Evolutionary conservation across 2,797 vertebrate genomes (phyloP).

Genomic region (Botia kubotai): DNA sequence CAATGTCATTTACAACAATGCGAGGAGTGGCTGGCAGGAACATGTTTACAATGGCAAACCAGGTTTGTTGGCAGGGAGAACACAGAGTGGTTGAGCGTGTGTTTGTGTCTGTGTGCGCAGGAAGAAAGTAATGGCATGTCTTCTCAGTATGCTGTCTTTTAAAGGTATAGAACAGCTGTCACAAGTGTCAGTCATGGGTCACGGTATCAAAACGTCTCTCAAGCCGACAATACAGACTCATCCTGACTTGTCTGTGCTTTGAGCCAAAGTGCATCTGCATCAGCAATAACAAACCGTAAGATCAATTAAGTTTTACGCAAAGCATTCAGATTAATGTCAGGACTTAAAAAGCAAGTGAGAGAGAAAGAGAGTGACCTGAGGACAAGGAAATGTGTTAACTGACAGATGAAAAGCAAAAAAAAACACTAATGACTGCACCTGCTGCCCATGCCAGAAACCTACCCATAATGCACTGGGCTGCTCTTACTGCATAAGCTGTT

Average conservation of each 20-base stretch:
- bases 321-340: constrained; percentile 4
- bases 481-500: not conserved
- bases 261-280: constrained; percentile 14
- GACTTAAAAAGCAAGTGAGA: not conserved
- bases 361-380: not conserved
- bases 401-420: constrained; percentile 6
- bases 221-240: not conserved
- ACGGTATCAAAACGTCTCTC: constrained; percentile 7
- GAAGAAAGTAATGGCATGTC: too few relatives aligned
- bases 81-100: too few relatives aligned
- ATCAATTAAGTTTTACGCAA: not conserved
- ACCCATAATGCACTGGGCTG: constrained; percentile 1
- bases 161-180: not conserved
- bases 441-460: not conserved
- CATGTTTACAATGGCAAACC: too few relatives aligned
- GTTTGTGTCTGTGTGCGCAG: too few relatives aligned
- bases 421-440: not conserved
- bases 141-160: not conserved
- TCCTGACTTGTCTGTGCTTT: not conserved
- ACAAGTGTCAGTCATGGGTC: constrained; percentile 14
- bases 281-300: constrained; percentile 2
- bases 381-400: not conserved
- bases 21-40: too few relatives aligned
- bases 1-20: too few relatives aligned
- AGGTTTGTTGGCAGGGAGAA: too few relatives aligned